Base-by-base conservation (phyloP, 2,113 vertebrate species). In the Galeopterus variegatus region DNA sequence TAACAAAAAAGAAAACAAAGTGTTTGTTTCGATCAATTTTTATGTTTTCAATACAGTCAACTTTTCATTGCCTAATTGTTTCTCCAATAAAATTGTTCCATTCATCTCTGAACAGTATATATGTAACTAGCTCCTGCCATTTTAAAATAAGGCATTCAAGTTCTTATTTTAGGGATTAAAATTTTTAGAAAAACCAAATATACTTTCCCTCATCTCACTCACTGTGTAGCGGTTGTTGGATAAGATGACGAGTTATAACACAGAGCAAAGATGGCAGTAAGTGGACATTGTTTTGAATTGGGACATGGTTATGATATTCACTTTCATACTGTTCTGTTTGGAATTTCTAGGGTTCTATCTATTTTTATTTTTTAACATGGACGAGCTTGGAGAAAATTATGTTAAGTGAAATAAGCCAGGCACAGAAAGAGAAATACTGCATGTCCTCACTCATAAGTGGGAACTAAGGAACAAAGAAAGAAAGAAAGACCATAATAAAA, bases 11-110 rank as follows among this genome's bases (percentile, higher is more conserved):
- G 45, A 28, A 88, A 90, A 41, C 41, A 88, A 81, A 81, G 52
- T 26, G 28, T 92, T 95, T 5, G 5, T 87, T 90, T 95, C 52
- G 24, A 23, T 96, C 8, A 85, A 11, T 90, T 90, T 94, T 67
- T 36, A 13, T 62, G 33, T 84, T 92, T 92, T 33, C 18, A 58
- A 1, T 28, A 15, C 73, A 89, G 75, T 15, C 17, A 79, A 45
- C 4, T 41, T 84, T 69, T 82, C 81, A 28, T 76, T 19, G 73
- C 15, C 24, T 60, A 33, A 67, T 96, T 41, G 12, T 85, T 95
- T 95, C 21, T 73, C 33, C 75, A 82, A 52, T 67, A 50, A 41
- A 84, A 75, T 84, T 33, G 31, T 84, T 84, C 17, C 18, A 26
- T 52, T 91, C 64, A 10, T 90, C 54, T 79, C 10, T 94, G 33